Evolutionary conservation across 30 jellyfish, hydroid and myxozoan species (phyloP).

Genomic region (Nemopilema nomurai): DNA sequence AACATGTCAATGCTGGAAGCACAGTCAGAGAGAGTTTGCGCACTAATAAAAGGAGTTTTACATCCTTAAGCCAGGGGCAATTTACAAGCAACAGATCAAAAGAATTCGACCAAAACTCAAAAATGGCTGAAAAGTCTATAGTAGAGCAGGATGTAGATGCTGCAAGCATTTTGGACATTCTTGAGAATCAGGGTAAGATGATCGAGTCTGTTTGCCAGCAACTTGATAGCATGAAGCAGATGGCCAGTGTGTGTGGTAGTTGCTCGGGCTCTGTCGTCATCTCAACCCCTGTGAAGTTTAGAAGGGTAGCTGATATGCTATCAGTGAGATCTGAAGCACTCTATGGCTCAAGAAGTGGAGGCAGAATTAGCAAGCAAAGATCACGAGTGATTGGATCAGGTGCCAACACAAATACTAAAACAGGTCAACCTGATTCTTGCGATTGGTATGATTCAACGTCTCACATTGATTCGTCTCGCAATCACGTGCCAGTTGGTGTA

Average conservation of each 20-base stretch:
- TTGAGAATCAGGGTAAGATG: not conserved
- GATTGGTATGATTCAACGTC: not conserved
- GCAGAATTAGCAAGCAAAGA: not conserved
- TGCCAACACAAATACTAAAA: not conserved
- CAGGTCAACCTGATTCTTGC: not conserved
- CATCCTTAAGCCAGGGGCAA: not conserved
- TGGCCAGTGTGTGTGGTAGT: not conserved
- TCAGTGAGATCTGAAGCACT: conserved; percentile 6
- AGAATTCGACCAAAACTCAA: not conserved
- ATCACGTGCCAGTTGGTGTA: not conserved
- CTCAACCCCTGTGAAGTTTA: not conserved
- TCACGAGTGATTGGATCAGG: not conserved
- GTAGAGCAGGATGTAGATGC: not conserved
- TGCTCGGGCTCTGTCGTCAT: not conserved
- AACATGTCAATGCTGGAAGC: not conserved
- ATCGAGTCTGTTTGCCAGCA: not conserved
- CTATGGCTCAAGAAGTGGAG: not conserved
- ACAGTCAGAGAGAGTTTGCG: not conserved
- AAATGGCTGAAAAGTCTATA: not conserved
- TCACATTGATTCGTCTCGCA: not conserved
- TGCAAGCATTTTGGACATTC: conserved; percentile 7
- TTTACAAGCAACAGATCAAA: not conserved
- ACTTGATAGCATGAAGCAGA: not conserved
- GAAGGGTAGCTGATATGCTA: conserved; percentile 1
- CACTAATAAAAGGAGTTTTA: not conserved